Evolutionary conservation across 1,140 invertebrate species (phyloP), one percentile per base, ranked within the genome.

Genomic region (Augochlora pura): DNA sequence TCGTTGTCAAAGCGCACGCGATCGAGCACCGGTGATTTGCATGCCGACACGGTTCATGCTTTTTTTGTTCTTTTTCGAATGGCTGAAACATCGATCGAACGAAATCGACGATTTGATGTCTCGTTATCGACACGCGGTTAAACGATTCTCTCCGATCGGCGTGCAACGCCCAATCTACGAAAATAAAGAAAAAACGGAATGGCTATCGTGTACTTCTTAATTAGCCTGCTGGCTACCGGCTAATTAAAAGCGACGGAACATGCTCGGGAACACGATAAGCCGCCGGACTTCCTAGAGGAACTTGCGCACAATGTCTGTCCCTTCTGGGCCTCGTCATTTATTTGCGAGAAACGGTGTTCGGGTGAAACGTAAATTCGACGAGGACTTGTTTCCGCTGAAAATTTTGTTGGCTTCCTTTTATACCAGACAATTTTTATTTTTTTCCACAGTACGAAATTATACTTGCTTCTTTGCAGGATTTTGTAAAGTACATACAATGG

Each of bases 121-220:
- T 67, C 63, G 32, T 75, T 75, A 75, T 57, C 49, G 63, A 57
- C 46, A 75, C 54, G 23, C 16, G 16, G 23, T 57, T 75, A 39
- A 38, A 42, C 49, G 23, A 38, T 67, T 54, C 27, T 18, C n/a
- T 46, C 16, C 25, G 52, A 67, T 68, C 18, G 38, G n/a, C 23
- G 23, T 10, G 54, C n/a, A 66, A 75, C 72, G 63, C 39, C 39
- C 59, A 16, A 27, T 38, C 25, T 39, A 49, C 2, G n/a, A n/a
- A n/a, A n/a, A n/a, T n/a, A n/a, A n/a, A n/a, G n/a, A 42, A 32
- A 65, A 49, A 4, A 38, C 1, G 9, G 9, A n/a, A 4, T n/a
- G 42, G 27, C 54, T 52, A 52, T 52, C 27, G 21, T 32, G 62
- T 54, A 39, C 25, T 68, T 74, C 64, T 66, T 57, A 76, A 76